Evolutionary conservation across 2,888 invertebrate species (phyloP).

Genomic region (Liodrosophila aerea): DNA sequence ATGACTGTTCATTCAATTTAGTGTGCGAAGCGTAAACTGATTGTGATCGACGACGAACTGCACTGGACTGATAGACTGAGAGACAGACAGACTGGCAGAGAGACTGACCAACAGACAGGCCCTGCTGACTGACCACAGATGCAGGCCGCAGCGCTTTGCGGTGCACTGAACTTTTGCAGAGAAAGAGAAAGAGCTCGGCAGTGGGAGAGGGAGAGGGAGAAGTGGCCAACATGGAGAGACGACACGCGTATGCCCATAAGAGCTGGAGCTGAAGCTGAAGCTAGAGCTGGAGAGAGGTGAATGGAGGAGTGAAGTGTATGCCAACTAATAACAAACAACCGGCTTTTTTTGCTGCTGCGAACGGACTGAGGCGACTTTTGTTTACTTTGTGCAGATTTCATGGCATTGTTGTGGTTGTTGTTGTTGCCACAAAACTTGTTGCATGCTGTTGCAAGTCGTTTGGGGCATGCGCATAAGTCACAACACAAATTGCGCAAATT

Average conservation of each 20-base stretch:
- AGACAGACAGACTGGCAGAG: constrained; percentile 8
- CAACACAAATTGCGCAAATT: constrained; percentile 73
- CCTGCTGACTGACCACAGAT: constrained; percentile 30
- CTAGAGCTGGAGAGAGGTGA: not conserved
- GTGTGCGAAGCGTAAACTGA: constrained; percentile 72
- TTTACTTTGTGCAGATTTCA: constrained; percentile 52
- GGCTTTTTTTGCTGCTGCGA: constrained; percentile 36
- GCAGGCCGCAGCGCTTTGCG: constrained; percentile 29
- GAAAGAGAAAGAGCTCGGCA: not conserved
- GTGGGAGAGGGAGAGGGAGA: constrained; percentile 2
- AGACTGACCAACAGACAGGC: constrained; percentile 3
- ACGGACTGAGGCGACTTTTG: constrained; percentile 43
- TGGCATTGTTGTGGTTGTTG: constrained; percentile 8
- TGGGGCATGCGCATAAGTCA: constrained; percentile 71
- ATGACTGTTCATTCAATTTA: constrained; percentile 71
- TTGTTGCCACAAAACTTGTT: constrained; percentile 55
- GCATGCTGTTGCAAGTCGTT: constrained; percentile 28
- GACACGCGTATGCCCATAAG: constrained; percentile 46
- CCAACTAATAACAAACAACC: constrained; percentile 62
- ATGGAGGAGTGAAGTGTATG: not conserved
- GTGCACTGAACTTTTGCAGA: constrained; percentile 48
- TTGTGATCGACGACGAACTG: constrained; percentile 59
- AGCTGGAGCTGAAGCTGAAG: not conserved
- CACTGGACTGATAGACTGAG: constrained; percentile 12
- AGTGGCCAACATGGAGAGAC: constrained; percentile 6